Evolutionary conservation across 2,797 vertebrate genomes (phyloP), one percentile per base, ranked within the genome.

Genomic region (Melopsittacus undulatus): DNA sequence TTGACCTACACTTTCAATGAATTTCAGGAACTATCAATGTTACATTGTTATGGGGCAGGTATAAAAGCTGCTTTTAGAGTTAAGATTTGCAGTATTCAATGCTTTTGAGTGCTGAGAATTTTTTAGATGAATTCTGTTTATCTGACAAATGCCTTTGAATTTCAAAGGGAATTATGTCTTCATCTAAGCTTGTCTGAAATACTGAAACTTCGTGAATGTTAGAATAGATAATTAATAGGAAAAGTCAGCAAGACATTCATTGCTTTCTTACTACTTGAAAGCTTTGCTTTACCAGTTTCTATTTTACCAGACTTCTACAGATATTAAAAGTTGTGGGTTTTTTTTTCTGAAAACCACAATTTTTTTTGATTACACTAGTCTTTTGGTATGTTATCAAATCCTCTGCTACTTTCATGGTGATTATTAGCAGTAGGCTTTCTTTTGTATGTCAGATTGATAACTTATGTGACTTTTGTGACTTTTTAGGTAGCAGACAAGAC

Each of bases 401-500:
- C n/a, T 87, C 30, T 83, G 54, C 62, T 88, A 34, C 45, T 54
- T 90, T 83, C 30, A 43, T 78, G 32, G 34, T 78, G 66, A 90
- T 87, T 87, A 62, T 86, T 94, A 91, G 32, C 77, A 83, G 68
- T 66, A 83, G 69, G 84, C 29, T 80, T 94, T 73, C 74, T 83
- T 93, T 64, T 69, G 45, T 69, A 46, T 59, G 51, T 26, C 66
- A 80, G 80, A 32, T 17, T 80, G n/a, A 56, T 89, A 89, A 86
- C 40, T 87, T 90, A n/a, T n/a, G n/a, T n/a, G n/a, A n/a, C n/a
- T n/a, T n/a, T n/a, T n/a, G 52, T 80, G 64, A 57, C 27, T 62
- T 89, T 57, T 88, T 46, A 56, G 49, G 43, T 46, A 81, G 30
- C 48, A 91, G 77, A 57, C 67, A 84, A 9, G 40, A 59, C 23